Base-by-base conservation (phyloP, 2,888 invertebrate species). In the Folsomia candida region DNA sequence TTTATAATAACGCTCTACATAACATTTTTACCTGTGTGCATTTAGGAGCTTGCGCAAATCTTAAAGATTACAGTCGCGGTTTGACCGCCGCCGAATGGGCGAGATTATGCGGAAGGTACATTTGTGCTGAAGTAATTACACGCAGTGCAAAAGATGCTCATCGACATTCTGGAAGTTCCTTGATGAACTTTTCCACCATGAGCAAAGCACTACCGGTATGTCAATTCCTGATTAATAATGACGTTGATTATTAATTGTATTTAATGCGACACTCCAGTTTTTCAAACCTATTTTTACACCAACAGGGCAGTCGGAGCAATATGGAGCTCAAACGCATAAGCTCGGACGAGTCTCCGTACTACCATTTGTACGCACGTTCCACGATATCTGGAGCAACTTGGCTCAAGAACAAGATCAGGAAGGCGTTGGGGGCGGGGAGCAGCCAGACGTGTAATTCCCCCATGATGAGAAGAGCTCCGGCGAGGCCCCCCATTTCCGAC, bases 81-180 rank as follows among this genome's bases (percentile, higher is more conserved):
- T 83, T 90, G 59, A 86, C 89, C 71, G 89, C 91, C 0, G 88
- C 89, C 79, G 90, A 91, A 82, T 91, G 91, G 91, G 90, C 91
- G 1, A 84, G 88, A 76, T 89, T 88, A 82, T 90, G 90, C 81
- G 90, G 90, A 14, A 86, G 90, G 59, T 87, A 88, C 81, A 86
- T 88, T 51, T 89, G 89, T 80, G 89, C 90, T 2, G 89, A 90
- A 81, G 87, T 89, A 75, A 90, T 91, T 26, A 69, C 70, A n/a
- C 66, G 76, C 20, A 70, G 75, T 71, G 72, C 74, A 47, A 64
- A 64, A 47, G 63, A 64, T 20, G n/a, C n/a, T 24, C 63, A 64
- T n/a, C 63, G 63, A 9, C 63, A 64, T 47, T 64, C 63, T 22
- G 51, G 63, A 11, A 64, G 51, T n/a, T 20, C 63, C 6, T 37